These are phyloP conservation scores for Cancer borealis DNA, from an alignment of 2,888 invertebrate genomes.

Conservation along the genomic window DNA sequence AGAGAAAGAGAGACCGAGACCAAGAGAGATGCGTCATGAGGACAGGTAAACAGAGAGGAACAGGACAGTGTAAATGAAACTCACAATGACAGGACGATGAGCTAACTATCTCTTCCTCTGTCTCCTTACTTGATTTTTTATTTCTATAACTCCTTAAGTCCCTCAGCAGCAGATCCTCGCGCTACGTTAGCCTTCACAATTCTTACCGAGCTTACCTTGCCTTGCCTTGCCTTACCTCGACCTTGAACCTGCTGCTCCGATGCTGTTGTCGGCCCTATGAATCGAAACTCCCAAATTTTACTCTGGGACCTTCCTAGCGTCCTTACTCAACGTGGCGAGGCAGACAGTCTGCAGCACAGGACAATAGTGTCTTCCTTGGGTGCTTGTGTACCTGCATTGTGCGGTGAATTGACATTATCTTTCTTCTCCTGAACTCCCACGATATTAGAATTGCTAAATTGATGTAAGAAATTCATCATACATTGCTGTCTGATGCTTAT, in stretches of 20 bases:
- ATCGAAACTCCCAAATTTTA: not conserved
- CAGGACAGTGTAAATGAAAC: conserved; percentile 24
- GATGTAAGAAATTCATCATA: not conserved
- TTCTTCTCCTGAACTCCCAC: not conserved
- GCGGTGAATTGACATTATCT: not conserved
- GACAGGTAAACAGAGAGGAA: conserved; percentile 26
- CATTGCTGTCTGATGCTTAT: not conserved
- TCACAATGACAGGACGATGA: not conserved
- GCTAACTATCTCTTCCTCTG: not conserved
- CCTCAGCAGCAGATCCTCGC: not conserved
- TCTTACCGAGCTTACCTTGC: not conserved
- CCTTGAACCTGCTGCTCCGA: not conserved
- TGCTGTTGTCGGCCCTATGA: not conserved
- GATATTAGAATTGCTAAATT: not conserved
- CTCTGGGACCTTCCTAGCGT: not conserved
- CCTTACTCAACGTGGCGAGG: not conserved
- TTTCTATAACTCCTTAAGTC: not conserved
- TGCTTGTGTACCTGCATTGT: not conserved
- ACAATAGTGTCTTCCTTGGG: not conserved
- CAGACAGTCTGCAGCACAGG: not conserved
- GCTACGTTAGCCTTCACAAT: not conserved
- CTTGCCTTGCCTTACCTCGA: not conserved
- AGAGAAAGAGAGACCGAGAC: conserved; percentile 1
- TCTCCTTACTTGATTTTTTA: not conserved
- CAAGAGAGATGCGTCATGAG: not conserved